A percentile compares a stretch with the other conserved stretches of the same genome.
Conservation (phyloP, 23 tunicate species). For the Styela clava region DNA sequence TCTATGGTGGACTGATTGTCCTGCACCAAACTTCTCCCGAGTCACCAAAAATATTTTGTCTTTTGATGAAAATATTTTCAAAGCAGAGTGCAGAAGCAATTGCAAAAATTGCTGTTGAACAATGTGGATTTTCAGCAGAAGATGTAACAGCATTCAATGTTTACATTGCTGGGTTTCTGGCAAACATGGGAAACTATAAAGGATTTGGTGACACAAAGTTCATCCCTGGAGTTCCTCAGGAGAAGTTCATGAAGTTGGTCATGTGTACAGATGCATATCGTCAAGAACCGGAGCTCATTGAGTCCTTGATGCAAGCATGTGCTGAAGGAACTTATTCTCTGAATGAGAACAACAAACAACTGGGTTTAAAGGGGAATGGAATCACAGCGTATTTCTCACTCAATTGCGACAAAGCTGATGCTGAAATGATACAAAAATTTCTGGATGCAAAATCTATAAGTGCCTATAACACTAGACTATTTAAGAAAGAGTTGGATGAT, state of each 20-base stretch:
- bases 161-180: conserved; percentile 27
- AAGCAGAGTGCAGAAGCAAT: conserved; percentile 21
- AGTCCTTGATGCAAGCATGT: conserved; percentile 15
- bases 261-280: conserved; percentile 22
- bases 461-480: conserved; percentile 33
- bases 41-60: conserved; percentile 26
- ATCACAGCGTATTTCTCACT: conserved; percentile 13
- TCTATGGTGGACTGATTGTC: conserved; percentile 29
- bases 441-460: conserved; percentile 25
- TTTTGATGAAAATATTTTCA: conserved; percentile 22
- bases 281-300: conserved; percentile 8
- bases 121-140: conserved; percentile 12
- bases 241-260: conserved; percentile 25
- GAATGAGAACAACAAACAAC: conserved; percentile 12
- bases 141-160: conserved; percentile 29
- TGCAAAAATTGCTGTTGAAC: conserved; percentile 12
- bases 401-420: conserved; percentile 27
- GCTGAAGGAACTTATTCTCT: conserved; percentile 16
- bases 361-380: conserved; percentile 17
- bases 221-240: conserved; percentile 31
- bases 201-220: conserved; percentile 34
- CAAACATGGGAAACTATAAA: conserved; percentile 37
- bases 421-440: conserved; percentile 20
- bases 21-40: conserved; percentile 34
- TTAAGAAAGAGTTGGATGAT: neutral